Base-by-base conservation (phyloP, 2,888 invertebrate species). In the Danaus chrysippus region DNA sequence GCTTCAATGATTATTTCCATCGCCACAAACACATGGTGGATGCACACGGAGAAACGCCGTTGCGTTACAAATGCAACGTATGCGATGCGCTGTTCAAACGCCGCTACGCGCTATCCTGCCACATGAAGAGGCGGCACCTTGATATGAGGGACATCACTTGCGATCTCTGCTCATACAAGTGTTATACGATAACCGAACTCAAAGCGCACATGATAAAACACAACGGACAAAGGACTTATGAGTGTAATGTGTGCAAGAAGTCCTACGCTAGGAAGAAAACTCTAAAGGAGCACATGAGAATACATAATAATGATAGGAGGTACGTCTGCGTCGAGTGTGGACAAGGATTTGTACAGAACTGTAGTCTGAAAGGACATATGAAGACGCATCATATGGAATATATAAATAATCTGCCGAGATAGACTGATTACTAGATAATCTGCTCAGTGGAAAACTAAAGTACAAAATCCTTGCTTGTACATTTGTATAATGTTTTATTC, bases 281-380 rank as follows among this genome's bases (percentile, higher is more conserved):
- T 0, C 59, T 86, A n/a, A 76, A 70, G 19, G 76, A 78, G 17
- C 86, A 84, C 63, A 75, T 82, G 76, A 68, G 77, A 19, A 79
- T 79, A 49, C 86, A 87, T 66, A 78, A 75, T 56, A 80, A 82
- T 62, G 75, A 76, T 54, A 83, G 86, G 59, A 79, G 91, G 5
- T 91, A 80, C 49, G 74, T 82, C 0, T 92, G 92, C 68, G 76
- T 78, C 9, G 76, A 86, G 0, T 92, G 92, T 59, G 86, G 88
- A 0, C 82, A 85, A 6, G 75, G 84, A 0, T 92, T 92, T 60
- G 87, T 91, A 0, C 91, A 91, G 67, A 86, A 86, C 1, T 82
- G 89, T 1, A 89, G 89, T 58, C 72, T 92, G 52, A 86, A 85
- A 53, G 80, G 83, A 13, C 92, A 92, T 68, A 79, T 90, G 73